Percentiles rank a stretch among this genome's conserved stretches.
These are phyloP conservation scores for Agelas oroides DNA, from an alignment of 37 sponge, comb jelly and placozoan genomes.

Conservation along the genomic window DNA sequence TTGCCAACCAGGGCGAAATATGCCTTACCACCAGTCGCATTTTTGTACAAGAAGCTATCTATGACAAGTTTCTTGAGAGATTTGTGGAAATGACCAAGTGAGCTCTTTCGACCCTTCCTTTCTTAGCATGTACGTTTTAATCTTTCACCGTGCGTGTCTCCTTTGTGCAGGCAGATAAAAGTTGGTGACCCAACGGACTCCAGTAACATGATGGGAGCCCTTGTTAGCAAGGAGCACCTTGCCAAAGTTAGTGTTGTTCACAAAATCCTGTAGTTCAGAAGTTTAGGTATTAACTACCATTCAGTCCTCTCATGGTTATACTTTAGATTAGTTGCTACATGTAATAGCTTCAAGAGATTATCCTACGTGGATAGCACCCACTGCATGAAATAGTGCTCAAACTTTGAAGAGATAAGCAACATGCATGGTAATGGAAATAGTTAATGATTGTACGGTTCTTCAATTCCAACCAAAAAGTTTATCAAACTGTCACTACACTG, in stretches of 20 bases:
- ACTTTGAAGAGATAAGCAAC: too few species aligned
- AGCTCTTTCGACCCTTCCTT: not conserved
- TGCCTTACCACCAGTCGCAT: slow-evolving; percentile 92
- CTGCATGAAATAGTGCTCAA: too few species aligned
- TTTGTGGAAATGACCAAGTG: slow-evolving; percentile 83
- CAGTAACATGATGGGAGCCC: slow-evolving; percentile 82
- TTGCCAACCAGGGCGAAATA: slow-evolving; percentile 93
- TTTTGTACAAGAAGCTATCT: slow-evolving; percentile 85
- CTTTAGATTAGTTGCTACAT: too few species aligned
- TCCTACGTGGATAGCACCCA: too few species aligned
- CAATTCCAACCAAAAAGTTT: too few species aligned
- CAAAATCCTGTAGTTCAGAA: too few species aligned
- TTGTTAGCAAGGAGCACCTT: slow-evolving; percentile 89
- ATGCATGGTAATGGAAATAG: too few species aligned
- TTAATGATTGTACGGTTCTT: too few species aligned
- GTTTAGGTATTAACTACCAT: too few species aligned
- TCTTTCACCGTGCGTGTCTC: not conserved
- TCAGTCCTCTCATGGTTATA: too few species aligned
- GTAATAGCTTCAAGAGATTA: too few species aligned
- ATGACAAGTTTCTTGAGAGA: slow-evolving; percentile 67
- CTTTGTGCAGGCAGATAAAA: slow-evolving; percentile 57
- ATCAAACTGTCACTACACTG: too few species aligned
- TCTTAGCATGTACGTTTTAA: not conserved
- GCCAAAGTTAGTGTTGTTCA: slow-evolving; percentile 59
- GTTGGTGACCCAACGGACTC: slow-evolving; percentile 84